Conservation (phyloP, 2,797 vertebrate species). For the Chaetodon trifasciatus region DNA sequence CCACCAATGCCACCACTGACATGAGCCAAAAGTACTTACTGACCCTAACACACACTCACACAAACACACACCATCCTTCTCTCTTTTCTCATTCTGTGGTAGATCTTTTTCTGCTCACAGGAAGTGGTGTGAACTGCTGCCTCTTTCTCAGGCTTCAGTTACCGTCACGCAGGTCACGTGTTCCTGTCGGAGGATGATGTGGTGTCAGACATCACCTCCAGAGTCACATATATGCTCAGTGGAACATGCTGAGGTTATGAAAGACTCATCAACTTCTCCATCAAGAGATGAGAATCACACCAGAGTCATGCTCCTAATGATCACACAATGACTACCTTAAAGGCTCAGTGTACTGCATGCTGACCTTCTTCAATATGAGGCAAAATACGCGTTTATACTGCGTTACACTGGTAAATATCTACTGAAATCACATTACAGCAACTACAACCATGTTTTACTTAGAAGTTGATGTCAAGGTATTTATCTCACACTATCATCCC, state of each 20-base stretch:
- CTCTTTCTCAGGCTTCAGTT: background rate
- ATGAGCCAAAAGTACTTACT: constrained; percentile 65
- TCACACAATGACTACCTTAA: background rate
- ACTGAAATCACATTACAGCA: background rate
- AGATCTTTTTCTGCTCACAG: background rate
- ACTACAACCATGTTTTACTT: background rate
- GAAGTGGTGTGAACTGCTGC: background rate
- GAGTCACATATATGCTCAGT: background rate
- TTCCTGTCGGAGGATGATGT: background rate
- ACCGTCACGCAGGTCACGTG: background rate
- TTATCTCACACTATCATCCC: background rate
- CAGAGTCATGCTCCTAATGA: background rate
- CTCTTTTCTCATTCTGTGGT: background rate
- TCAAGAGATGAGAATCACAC: background rate
- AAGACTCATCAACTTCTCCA: background rate
- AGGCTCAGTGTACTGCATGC: background rate
- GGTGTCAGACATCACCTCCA: background rate
- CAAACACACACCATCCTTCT: background rate
- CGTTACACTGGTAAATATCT: background rate
- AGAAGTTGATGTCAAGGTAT: background rate
- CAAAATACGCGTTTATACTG: background rate
- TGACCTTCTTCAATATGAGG: background rate
- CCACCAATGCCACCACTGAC: constrained; percentile 37
- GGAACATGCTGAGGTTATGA: background rate
- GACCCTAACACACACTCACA: constrained; percentile 37